These are phyloP conservation scores for Zeuzera pyrina DNA, from an alignment of 2,888 invertebrate species.

Conservation along the genomic window DNA sequence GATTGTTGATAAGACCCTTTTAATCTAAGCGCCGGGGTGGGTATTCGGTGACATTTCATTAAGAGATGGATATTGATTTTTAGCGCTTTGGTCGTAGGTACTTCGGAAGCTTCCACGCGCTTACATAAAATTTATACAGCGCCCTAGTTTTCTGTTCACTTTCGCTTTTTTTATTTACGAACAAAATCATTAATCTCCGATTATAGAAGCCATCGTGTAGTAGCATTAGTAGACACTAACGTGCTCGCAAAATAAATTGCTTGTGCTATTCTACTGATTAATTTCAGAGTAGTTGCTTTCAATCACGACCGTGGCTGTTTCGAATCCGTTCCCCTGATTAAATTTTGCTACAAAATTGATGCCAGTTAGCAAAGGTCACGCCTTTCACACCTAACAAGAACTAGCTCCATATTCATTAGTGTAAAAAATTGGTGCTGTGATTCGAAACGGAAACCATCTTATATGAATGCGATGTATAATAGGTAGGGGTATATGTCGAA, in stretches of 20 bases:
- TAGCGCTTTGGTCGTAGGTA: conserved; percentile 5
- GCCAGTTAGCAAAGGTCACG: conserved; percentile 32
- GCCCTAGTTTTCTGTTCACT: conserved; percentile 3
- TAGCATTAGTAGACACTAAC: conserved; percentile 17
- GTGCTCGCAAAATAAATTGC: conserved; percentile 25
- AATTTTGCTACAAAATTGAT: conserved; percentile 30
- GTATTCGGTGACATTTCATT: conserved; percentile 49
- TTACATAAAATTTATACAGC: conserved; percentile 9
- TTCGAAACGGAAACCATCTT: conserved; percentile 15
- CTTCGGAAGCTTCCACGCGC: not conserved
- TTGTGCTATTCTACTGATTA: conserved; percentile 12
- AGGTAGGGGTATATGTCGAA: conserved; percentile 18
- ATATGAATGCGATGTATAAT: conserved; percentile 3
- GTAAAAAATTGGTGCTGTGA: conserved; percentile 15
- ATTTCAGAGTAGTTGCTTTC: conserved; percentile 16
- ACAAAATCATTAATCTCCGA: conserved; percentile 16
- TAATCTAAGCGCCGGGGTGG: conserved; percentile 39
- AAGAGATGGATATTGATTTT: conserved; percentile 49
- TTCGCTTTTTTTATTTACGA: conserved; percentile 8
- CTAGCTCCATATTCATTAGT: conserved; percentile 21
- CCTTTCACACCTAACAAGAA: conserved; percentile 38
- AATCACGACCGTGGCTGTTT: conserved; percentile 17
- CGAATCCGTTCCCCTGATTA: conserved; percentile 30
- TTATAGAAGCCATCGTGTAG: conserved; percentile 20
- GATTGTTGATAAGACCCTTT: conserved; percentile 60